Conservation (phyloP, 1,140 invertebrate species). For the Venturia canescens region DNA sequence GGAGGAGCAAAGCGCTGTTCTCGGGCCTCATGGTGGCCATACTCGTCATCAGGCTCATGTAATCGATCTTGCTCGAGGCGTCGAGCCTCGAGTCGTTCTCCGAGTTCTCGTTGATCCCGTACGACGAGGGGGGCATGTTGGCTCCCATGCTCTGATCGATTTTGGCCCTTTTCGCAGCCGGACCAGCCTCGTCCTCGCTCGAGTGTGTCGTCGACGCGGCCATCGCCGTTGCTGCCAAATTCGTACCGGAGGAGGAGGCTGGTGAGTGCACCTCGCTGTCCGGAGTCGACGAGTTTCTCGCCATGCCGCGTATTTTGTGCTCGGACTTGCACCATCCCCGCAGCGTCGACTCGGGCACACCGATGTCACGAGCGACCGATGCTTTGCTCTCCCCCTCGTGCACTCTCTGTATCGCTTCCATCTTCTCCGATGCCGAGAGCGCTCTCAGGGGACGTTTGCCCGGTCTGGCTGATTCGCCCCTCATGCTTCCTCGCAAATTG, state of each 20-base stretch:
- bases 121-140: constrained; percentile 29
- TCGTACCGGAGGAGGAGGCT: constrained; percentile 76
- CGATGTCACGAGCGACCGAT: constrained; percentile 87
- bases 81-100: constrained; percentile 49
- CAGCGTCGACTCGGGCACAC: constrained; percentile 88
- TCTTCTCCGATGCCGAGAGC: constrained; percentile 85
- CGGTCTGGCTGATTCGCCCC: constrained; percentile 63
- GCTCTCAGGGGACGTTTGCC: constrained; percentile 85
- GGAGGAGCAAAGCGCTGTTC: constrained; percentile 59
- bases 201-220: constrained; percentile 54
- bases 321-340: constrained; percentile 92
- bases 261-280: constrained; percentile 76
- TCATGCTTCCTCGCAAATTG: constrained; percentile 50
- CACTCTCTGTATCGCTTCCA: constrained; percentile 87
- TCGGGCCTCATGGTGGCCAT: constrained; percentile 64
- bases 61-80: constrained; percentile 55
- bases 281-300: constrained; percentile 80
- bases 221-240: constrained; percentile 68
- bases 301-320: constrained; percentile 85
- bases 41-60: constrained; percentile 57
- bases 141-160: constrained; percentile 35
- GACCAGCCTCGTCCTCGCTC: constrained; percentile 65
- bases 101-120: constrained; percentile 42
- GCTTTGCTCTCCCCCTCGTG: constrained; percentile 90
- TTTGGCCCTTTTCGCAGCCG: constrained; percentile 58